Evolutionary conservation across 1,140 invertebrate genomes (phyloP).

Genomic region (Lordiphosa stackelbergi): DNA sequence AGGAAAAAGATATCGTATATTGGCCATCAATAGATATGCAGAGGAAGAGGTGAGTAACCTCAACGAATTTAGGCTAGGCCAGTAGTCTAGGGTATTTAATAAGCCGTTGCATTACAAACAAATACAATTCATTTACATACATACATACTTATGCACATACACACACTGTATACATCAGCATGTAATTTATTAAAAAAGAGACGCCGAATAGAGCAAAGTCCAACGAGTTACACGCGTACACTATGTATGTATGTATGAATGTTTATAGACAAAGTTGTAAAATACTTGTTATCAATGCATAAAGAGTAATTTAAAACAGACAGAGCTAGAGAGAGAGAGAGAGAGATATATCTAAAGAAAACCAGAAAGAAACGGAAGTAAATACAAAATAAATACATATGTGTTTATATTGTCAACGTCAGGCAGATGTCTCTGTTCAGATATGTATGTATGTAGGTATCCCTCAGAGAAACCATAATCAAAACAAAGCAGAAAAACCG

Average conservation of each 20-base stretch:
- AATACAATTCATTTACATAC: constrained; percentile 14
- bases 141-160: constrained; percentile 5
- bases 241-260: background rate
- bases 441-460: constrained; percentile 2
- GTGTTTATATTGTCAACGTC: too few species aligned
- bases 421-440: too few species aligned
- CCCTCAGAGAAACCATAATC: constrained; percentile 39
- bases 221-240: constrained; percentile 25
- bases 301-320: constrained; percentile 9
- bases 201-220: constrained; percentile 49
- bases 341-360: constrained; percentile 9
- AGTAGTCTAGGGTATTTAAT: constrained; percentile 3
- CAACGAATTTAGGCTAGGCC: background rate
- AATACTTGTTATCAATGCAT: constrained; percentile 18
- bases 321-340: background rate
- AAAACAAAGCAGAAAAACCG: constrained; percentile 67
- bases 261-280: constrained; percentile 1
- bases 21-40: background rate
- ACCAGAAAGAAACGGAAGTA: constrained; percentile 17
- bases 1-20: background rate
- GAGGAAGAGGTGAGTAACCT: constrained; percentile 12
- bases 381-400: constrained; percentile 1
- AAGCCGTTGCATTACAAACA: constrained; percentile 8
- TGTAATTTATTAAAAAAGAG: constrained; percentile 8
- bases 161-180: constrained; percentile 1